Evolutionary conservation across 2,888 invertebrate genomes (phyloP), one percentile per base, ranked within the genome.

Genomic region (Callyntrura sp.): DNA sequence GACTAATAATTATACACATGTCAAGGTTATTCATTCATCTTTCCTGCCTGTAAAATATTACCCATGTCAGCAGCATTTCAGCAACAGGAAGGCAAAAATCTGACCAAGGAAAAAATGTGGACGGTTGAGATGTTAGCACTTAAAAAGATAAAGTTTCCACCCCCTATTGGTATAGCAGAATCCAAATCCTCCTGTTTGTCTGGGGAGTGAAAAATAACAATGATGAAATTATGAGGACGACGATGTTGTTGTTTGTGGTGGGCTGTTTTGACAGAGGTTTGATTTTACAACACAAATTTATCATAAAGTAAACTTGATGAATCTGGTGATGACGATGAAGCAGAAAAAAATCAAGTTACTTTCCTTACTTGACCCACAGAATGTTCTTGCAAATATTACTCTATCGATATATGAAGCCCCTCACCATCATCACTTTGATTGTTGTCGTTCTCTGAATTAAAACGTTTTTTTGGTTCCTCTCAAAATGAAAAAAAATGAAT

Each of bases 1-100:
- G 76, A 76, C 76, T 51, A 14, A 62, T 82, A 88, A 82, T 88
- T 88, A 88, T 82, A 88, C 73, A 88, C 88, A n/a, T 88, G 88
- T 82, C 48, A 76, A 76, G 76, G 68, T 70, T 70, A 70, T 70
- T 70, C 68, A 70, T 70, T 23, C 68, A 70, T 70, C 43, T 70
- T 60, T 51, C 51, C 11, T 51, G 51, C 51, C 11, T 28, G 28
- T 23, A 35, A 35, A 35, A 35, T 35, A 35, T 35, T 35, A 35
- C 35, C 35, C 48, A 20, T 23, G 45, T 70, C 70, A 70, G 70
- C 70, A 70, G 70, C 73, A 48, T 81, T 57, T 81, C 62, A 81
- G n/a, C 81, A 81, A 62, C 79, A 79, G 57, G 79, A 81, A 81
- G 60, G 48, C 48, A 20, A 48, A 48, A 45, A 45, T 17, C 25